These are phyloP conservation scores for Cydia amplana DNA, from an alignment of 1,140 invertebrate genomes.

Conservation along the genomic window DNA sequence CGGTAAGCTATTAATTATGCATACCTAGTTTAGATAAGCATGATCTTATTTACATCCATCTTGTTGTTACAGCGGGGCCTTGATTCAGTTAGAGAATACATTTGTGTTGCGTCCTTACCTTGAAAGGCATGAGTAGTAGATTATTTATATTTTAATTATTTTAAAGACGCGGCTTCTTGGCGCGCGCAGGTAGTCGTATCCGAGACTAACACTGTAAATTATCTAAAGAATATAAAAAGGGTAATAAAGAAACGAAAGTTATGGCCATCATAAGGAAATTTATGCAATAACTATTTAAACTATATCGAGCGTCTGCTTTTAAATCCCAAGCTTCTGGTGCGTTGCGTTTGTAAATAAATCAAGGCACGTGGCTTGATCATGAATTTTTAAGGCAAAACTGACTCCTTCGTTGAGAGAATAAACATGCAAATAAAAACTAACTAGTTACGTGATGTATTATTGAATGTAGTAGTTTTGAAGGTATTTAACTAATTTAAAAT, in stretches of 20 bases:
- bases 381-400: not conserved
- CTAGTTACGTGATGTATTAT: no score
- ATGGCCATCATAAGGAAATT: conserved; percentile 13
- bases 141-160: conserved; percentile 57
- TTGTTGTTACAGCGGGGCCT: conserved; percentile 49
- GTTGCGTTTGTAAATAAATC: conserved; percentile 11
- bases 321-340: not conserved
- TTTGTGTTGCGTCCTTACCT: conserved; percentile 73
- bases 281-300: conserved; percentile 12
- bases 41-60: conserved; percentile 2
- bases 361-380: not conserved
- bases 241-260: conserved; percentile 6
- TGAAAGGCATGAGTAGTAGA: conserved; percentile 60
- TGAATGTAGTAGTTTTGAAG: no score
- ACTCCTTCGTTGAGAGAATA: not conserved
- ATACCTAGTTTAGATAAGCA: conserved; percentile 24
- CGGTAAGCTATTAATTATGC: conserved; percentile 7
- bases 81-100: conserved; percentile 71
- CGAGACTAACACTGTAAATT: conserved; percentile 16
- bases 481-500: no score
- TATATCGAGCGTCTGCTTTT: not conserved
- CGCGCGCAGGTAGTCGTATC: not conserved
- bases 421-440: not conserved
- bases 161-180: conserved; percentile 44
- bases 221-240: not conserved